Base-by-base conservation (phyloP, 2,113 vertebrate species). In the Mobula birostris region DNA sequence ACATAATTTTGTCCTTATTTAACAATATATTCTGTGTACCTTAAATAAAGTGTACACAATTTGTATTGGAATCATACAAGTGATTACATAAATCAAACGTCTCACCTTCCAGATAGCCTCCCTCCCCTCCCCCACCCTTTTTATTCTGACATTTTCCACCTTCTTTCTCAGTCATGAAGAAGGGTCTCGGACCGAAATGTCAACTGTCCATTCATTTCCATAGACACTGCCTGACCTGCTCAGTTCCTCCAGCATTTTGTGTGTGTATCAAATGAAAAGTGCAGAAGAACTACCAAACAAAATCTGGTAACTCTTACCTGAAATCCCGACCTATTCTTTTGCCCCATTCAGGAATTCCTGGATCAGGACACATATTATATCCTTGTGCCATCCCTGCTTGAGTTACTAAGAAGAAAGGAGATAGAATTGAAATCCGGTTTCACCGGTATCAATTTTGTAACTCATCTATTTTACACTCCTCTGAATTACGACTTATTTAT, bases 321-420 rank as follows among this genome's bases (percentile, higher is more conserved):
- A 99, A 99, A 95, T 99, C 98, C 40, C 97, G 97, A 95, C 99
- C 99, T 98, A 99, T 99, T 96, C 98, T 98, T 98, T 99, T 99
- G 94, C 99, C 99, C 96, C 98, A 97, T 96, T 99, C 98, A 5
- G 99, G 99, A 96, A 98, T 98, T 96, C 98, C 99, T 83, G 99
- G 99, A 95, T 99, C 98, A 95, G 98, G 98, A 97, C 99, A 99
- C 98, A 99, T 98, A 97, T 99, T 99, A 97, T 99, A 98, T 95
- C 98, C 98, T 97, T 99, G 99, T 94, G 98, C 98, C 94, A 99
- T 98, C 95, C 98, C 99, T 98, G 99, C 99, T 97, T 99, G 98
- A 96, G 98, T 99, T 97, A 99, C 99, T 99, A 97, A 96, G 97
- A 97, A 95, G 97, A 48, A 80, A 94, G n/a, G 19, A 32, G 77